phyloP scores from a whole-genome alignment of 2,888 invertebrate species.

The Pyrgus malvae region DNA sequence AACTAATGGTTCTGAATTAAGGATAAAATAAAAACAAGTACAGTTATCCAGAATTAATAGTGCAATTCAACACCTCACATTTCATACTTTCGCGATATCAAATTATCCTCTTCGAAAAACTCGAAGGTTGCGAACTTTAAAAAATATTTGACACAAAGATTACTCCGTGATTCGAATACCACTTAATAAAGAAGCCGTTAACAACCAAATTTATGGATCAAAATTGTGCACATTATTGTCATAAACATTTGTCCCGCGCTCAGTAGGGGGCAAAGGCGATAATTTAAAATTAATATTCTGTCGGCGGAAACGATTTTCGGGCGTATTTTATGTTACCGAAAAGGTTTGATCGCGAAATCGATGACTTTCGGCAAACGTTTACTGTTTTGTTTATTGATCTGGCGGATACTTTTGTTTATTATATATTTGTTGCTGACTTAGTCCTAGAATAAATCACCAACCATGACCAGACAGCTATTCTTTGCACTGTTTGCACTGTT shows the following conservation, averaged over 20 bases:
- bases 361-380: too few relatives aligned
- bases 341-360: conserved; percentile 46
- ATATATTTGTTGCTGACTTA: background rate
- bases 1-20: too few relatives aligned
- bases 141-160: conserved; percentile 13
- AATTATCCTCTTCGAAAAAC: background rate
- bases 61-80: too few relatives aligned
- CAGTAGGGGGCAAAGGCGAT: conserved; percentile 59
- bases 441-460: background rate
- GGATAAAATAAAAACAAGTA: too few relatives aligned
- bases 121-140: conserved; percentile 1
- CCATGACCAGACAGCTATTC: background rate
- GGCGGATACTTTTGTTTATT: conserved; percentile 3
- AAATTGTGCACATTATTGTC: conserved; percentile 63
- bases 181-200: conserved; percentile 59
- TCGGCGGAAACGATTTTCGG: conserved; percentile 67
- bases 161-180: conserved; percentile 43
- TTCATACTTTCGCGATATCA: background rate
- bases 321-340: conserved; percentile 63
- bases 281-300: conserved; percentile 76
- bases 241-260: conserved; percentile 54
- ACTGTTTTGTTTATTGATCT: too few relatives aligned
- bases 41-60: too few relatives aligned
- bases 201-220: conserved; percentile 57
- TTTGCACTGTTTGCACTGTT: too few relatives aligned